Conservation (phyloP, 2,888 invertebrate genomes). For the Molorchus minor region DNA sequence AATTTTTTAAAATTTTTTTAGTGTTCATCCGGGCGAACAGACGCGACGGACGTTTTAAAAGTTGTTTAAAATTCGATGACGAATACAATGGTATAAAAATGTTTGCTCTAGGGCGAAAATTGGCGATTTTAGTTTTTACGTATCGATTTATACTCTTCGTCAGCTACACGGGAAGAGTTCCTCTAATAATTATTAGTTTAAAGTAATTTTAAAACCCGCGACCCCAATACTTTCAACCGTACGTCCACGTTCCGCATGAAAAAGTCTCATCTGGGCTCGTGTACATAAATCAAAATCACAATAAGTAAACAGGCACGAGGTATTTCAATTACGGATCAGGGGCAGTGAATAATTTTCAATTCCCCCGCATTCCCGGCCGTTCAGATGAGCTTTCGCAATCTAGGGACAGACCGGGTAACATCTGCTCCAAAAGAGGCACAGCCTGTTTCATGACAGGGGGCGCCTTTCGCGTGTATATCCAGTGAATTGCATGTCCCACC, state of each 20-base stretch:
- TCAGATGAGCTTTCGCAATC: constrained; percentile 31
- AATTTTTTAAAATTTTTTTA: background rate
- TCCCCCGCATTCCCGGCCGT: constrained; percentile 48
- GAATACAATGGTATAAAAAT: too few species aligned
- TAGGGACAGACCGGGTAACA: constrained; percentile 49
- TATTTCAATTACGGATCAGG: constrained; percentile 56
- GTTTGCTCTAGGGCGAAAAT: too few species aligned
- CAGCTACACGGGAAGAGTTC: too few species aligned
- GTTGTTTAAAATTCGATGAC: too few species aligned
- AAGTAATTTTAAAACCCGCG: too few species aligned
- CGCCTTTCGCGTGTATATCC: constrained; percentile 32
- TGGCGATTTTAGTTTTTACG: too few species aligned
- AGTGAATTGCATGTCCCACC: constrained; percentile 36
- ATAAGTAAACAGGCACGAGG: constrained; percentile 54
- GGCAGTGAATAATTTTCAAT: constrained; percentile 57
- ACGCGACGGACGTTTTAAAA: too few species aligned
- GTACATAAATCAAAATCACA: constrained; percentile 50
- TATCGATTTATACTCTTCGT: too few species aligned
- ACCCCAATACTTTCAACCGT: too few species aligned
- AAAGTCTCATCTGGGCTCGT: constrained; percentile 23
- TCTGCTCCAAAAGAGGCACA: constrained; percentile 53
- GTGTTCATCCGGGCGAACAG: background rate
- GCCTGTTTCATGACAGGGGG: constrained; percentile 40
- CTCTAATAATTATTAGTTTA: too few species aligned
- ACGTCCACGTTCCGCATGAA: too few species aligned